Conservation (phyloP, 2,888 invertebrate genomes). For the Vesta saturnalis region DNA sequence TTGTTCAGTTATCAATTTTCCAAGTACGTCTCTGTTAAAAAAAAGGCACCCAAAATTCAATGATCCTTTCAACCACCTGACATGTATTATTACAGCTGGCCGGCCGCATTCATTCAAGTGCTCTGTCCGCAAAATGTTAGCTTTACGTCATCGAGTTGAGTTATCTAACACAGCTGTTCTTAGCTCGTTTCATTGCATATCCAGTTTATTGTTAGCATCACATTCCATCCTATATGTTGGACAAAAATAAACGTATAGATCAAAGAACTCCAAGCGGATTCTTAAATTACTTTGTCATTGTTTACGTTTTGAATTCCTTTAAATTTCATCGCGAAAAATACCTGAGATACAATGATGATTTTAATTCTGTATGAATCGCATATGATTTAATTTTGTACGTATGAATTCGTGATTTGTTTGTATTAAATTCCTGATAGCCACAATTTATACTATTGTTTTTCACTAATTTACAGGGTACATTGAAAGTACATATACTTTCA, state of each 20-base stretch:
- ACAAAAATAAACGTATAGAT: not conserved
- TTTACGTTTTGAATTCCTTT: too few relatives aligned
- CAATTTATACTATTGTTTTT: too few relatives aligned
- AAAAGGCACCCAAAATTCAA: not conserved
- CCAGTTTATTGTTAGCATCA: slow-evolving; percentile 13
- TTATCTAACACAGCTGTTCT: slow-evolving; percentile 33
- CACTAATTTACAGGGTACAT: too few relatives aligned
- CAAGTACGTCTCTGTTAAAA: not conserved
- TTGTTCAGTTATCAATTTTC: not conserved
- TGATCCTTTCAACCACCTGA: slow-evolving; percentile 40
- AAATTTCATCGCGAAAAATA: too few relatives aligned
- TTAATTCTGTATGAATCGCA: too few relatives aligned
- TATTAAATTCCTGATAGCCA: too few relatives aligned
- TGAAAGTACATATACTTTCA: too few relatives aligned
- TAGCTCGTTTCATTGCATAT: slow-evolving; percentile 27
- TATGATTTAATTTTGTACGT: too few relatives aligned
- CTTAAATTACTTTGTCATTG: too few relatives aligned
- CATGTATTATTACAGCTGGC: slow-evolving; percentile 51
- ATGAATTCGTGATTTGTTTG: too few relatives aligned
- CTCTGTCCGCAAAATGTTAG: slow-evolving; percentile 34
- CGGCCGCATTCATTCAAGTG: slow-evolving; percentile 48
- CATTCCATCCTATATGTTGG: not conserved
- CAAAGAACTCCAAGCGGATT: not conserved
- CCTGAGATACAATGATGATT: too few relatives aligned
- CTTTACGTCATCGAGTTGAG: slow-evolving; percentile 27